phyloP scores from a whole-genome alignment of 1,140 invertebrate genomes.

The Bombus vancouverensis region DNA sequence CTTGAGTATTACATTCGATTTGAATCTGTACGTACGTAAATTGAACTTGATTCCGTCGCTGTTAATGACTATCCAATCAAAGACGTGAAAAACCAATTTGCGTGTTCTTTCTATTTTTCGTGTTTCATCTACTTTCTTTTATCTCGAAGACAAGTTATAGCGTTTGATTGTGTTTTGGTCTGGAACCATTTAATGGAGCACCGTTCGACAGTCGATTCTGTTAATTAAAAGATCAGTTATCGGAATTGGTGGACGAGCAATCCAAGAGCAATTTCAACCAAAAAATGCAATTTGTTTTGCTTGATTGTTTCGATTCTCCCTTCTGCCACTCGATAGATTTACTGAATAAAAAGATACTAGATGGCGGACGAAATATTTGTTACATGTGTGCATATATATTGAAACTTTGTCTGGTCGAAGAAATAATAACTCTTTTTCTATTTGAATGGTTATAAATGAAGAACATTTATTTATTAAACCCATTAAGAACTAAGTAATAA shows the following conservation, averaged over 20 bases:
- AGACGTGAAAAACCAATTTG: background rate
- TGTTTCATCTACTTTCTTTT: too few species aligned
- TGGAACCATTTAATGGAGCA: conserved; percentile 10
- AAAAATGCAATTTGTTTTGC: conserved; percentile 49
- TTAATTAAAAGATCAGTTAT: conserved; percentile 60
- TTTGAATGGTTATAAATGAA: background rate
- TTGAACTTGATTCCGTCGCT: too few species aligned
- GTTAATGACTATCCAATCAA: too few species aligned
- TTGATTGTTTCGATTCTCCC: conserved; percentile 33
- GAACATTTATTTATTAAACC: background rate
- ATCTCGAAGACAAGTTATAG: background rate
- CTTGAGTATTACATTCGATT: too few species aligned
- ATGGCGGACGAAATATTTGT: background rate
- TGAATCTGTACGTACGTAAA: too few species aligned
- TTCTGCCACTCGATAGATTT: background rate
- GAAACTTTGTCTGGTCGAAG: background rate
- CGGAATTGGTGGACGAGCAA: background rate
- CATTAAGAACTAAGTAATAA: background rate
- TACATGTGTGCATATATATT: background rate
- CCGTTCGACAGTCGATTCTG: background rate
- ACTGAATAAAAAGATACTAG: background rate
- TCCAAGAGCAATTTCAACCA: conserved; percentile 27
- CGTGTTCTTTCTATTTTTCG: background rate
- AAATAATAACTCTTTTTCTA: background rate
- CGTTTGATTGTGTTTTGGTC: conserved; percentile 5